Base-by-base conservation (phyloP, 37 sponge, comb jelly and placozoan genomes). In the Aplysina aerophoba region DNA sequence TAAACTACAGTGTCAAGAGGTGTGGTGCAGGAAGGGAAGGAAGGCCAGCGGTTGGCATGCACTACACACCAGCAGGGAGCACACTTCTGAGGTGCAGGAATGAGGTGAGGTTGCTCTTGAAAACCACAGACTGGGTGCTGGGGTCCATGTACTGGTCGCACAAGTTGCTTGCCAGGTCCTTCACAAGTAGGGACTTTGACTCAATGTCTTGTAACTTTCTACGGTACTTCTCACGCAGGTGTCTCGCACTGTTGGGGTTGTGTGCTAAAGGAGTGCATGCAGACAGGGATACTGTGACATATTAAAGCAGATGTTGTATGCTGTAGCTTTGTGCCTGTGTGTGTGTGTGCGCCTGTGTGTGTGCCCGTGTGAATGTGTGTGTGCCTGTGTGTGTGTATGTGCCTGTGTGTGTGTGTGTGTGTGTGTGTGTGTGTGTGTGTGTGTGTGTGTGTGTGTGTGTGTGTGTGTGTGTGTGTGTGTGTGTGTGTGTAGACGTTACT, bases 191-290 rank as follows among this genome's bases (percentile, higher is more conserved):
- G 73, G 97, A 98, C 64, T 98, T 87, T 73, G 92, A 88, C 74
- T 98, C 88, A 77, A 96, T 93, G 22, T 60, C 67, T 6, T 60
- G 79, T 73, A 98, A 81, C 79, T 96, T 94, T 72, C 91, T 90
- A 53, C 87, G 86, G 88, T 96, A 96, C 84, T 96, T 98, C 33
- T 96, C 81, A 19, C 95, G 69, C n/a, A 89, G 34, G 62, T 92
- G 94, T 8, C 79, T 83, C 15, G 89, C 85, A 40, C 83, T 84
- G 25, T 85, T 87, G 24, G 93, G 95, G 83, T 98, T 98, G 86
- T 85, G 89, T n/a, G 99, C 99, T 97, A 85, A 21, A 85, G 55
- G 35, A 27, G 56, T 39, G 38, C 28, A 80, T 20, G 8, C 8
- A 44, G 8, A 44, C 50, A 44, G 8, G 50, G 50, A 11, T 8